Evolutionary conservation across 2,113 vertebrate species (phyloP), one percentile per base, ranked within the genome.

Genomic region (Hiodon tergisus): DNA sequence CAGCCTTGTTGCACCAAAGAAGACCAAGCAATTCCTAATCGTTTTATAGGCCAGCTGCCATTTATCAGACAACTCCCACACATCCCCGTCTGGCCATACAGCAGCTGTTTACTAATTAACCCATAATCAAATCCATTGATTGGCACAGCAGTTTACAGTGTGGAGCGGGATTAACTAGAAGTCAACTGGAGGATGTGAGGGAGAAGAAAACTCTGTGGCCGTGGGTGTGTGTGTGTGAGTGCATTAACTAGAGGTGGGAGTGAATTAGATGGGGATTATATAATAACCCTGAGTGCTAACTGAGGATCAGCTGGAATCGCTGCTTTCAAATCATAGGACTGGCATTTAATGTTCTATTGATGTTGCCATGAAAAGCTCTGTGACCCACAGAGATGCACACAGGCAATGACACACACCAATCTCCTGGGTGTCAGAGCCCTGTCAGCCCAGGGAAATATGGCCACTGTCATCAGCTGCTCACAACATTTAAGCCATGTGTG

Each of bases 51-150:
- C 13, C 6, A n/a, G 16, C 3, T 63, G 3, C 16, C 6, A 16
- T 52, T 58, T 14, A 9, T 59, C 17, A 61, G 8, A 60, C 4
- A 72, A 14, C 59, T 60, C 11, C 46, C 69, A 46, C 58, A 72
- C 11, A 14, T 72, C 58, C 61, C 31, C 47, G 6, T 17, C 46
- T 60, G 55, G 58, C 4, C 8, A 3, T 62, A 52, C 57, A 72
- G 58, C 59, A 52, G 47, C 14, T 71, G 17, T 51, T 61, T 17
- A 59, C 48, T 62, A 72, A 72, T 72, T 51, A 72, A 47, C 58
- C 71, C 4, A 4, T 72, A 17, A 62, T 62, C 71, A 62, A 61
- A 62, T 61, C 58, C 71, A 51, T 17, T 14, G 48, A 62, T 7
- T 72, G 46, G 47, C n/a, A 7, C 4, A 11, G 70, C 17, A 70